Evolutionary conservation across 2,113 vertebrate species (phyloP).

Genomic region (Chunga burmeisteri): DNA sequence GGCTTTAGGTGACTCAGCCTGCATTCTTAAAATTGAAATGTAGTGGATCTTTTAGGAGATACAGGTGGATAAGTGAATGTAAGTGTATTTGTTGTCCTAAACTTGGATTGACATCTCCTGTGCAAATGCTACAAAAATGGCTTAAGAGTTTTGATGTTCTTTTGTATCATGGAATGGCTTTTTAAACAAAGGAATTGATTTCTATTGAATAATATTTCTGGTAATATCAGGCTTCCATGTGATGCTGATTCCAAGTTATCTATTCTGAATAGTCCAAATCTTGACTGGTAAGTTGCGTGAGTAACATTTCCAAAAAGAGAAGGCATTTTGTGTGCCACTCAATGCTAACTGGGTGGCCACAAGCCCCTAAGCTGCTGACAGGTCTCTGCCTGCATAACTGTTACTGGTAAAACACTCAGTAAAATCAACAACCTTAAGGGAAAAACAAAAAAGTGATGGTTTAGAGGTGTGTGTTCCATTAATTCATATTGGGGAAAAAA

Average conservation of each 20-base stretch:
- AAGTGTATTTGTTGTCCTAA: background rate
- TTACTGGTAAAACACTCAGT: background rate
- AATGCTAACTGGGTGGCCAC: background rate
- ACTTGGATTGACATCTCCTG: background rate
- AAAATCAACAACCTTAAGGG: background rate
- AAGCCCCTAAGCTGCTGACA: background rate
- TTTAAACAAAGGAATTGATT: background rate
- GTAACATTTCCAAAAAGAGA: background rate
- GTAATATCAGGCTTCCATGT: background rate
- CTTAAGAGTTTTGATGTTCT: background rate
- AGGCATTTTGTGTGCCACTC: background rate
- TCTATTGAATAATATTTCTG: background rate
- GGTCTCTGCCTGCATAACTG: background rate
- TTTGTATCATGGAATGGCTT: background rate
- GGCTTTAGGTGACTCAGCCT: slow-evolving; percentile 19
- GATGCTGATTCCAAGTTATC: background rate
- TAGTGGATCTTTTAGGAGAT: background rate
- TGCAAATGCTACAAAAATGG: background rate
- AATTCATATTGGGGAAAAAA: background rate
- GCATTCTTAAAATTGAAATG: background rate
- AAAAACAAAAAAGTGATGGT: background rate
- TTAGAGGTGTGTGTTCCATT: background rate
- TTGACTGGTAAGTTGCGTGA: background rate
- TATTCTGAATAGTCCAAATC: background rate
- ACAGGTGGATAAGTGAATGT: background rate